Base-by-base conservation (phyloP, 2,113 vertebrate species). In the Neolamprologus fasciatus region DNA sequence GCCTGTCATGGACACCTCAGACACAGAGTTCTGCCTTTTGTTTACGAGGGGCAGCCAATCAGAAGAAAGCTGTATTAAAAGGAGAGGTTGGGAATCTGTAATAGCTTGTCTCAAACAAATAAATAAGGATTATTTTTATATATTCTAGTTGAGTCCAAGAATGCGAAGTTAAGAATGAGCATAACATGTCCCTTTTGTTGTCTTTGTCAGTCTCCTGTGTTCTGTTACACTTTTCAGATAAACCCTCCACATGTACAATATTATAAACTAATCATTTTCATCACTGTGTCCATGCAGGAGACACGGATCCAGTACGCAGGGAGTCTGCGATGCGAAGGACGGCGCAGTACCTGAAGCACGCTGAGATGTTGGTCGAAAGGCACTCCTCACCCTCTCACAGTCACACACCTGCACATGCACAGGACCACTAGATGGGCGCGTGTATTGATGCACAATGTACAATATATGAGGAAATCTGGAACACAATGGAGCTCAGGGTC, bases 271-370 rank as follows among this genome's bases (percentile, higher is more conserved):
- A 33, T 68, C 5, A 1, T 61, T 80, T 51, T 53, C 1, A 12
- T 45, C 4, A 17, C 19, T 54, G 54, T 86, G 21, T 90, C 9
- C 5, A 16, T 80, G 5, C 91, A 98, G 98, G 95, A 81, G 98
- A 98, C 61, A 96, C 95, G 0, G 96, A 96, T 66, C 90, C 95
- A 1, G 92, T 94, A n/a, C 96, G 97, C 33, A 94, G 94, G 57
- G 97, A 97, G 54, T 96, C 96, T 1, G 97, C 98, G 84, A 97
- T 97, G 94, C 97, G 95, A 90, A 96, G 95, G 89, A 98, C 97
- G 0, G 97, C 97, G 0, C 96, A 97, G 90, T 98, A 98, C 78
- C 93, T 98, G 42, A 95, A 97, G 81, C 96, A 97, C n/a, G 96
- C 97, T 0, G 98, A 98, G 90, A 96, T 94, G 88, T 92, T 98